Evolutionary conservation across 2,113 vertebrate species (phyloP).

Genomic region (Marmota monax): DNA sequence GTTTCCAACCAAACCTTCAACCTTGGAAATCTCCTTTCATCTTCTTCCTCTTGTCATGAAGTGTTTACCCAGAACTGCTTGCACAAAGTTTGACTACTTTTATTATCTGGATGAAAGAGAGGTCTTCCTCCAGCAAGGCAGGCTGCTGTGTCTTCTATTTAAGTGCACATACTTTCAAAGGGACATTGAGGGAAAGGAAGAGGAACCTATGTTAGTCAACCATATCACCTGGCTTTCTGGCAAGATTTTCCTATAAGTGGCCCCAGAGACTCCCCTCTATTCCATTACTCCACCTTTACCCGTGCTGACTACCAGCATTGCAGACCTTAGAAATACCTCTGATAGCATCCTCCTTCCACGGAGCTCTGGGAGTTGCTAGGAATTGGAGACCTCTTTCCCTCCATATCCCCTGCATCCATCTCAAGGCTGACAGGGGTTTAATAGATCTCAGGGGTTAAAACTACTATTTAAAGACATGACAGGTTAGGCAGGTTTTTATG

Average conservation of each 20-base stretch:
- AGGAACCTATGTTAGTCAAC: not conserved
- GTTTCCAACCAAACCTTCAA: not conserved
- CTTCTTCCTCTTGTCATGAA: not conserved
- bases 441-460: not conserved
- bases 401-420: too few species aligned
- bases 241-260: not conserved
- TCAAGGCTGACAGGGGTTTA: not conserved
- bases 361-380: not conserved
- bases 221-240: not conserved
- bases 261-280: not conserved
- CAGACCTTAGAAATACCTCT: too few species aligned
- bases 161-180: not conserved
- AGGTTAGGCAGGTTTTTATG: not conserved
- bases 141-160: not conserved
- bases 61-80: not conserved
- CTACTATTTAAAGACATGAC: not conserved
- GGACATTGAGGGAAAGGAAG: not conserved
- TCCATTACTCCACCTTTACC: not conserved
- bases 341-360: not conserved
- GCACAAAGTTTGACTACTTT: not conserved
- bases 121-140: not conserved
- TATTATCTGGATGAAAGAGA: not conserved
- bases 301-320: not conserved
- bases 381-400: not conserved
- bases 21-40: not conserved